Evolutionary conservation across 1,140 invertebrate genomes (phyloP).

Genomic region (Neodiprion lecontei): DNA sequence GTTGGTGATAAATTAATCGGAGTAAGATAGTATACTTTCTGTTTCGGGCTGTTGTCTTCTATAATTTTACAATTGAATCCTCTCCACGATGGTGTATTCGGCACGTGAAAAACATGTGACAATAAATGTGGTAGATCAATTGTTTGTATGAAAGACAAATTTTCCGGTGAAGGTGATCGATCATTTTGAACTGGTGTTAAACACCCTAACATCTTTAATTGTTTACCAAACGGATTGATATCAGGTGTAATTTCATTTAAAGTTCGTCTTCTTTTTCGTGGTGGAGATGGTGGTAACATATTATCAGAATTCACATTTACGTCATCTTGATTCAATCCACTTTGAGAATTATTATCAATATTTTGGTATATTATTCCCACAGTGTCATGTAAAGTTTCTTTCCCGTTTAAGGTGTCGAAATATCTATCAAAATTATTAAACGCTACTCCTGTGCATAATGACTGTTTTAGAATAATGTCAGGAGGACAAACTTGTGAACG

Average conservation of each 20-base stretch:
- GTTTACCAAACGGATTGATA: not conserved
- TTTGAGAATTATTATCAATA: not conserved
- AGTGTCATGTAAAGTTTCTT: slow-evolving; percentile 5
- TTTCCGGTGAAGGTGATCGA: too few species aligned
- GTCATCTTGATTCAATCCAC: not conserved
- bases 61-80: slow-evolving; percentile 25
- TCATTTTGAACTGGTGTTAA: not conserved
- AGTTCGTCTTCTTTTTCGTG: slow-evolving; percentile 6
- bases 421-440: not conserved
- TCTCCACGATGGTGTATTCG: slow-evolving; percentile 28
- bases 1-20: slow-evolving; percentile 19
- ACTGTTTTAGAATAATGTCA: slow-evolving; percentile 7
- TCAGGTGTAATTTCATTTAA: slow-evolving; percentile 1
- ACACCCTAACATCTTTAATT: not conserved
- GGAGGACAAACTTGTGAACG: slow-evolving; percentile 14
- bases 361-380: not conserved
- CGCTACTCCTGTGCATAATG: not conserved
- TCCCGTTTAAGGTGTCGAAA: not conserved
- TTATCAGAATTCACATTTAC: not conserved
- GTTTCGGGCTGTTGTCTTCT: slow-evolving; percentile 14
- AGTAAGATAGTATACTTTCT: slow-evolving; percentile 32
- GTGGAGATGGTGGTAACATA: not conserved
- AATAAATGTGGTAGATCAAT: too few species aligned
- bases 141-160: too few species aligned
- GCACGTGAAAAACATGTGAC: too few species aligned